These are phyloP conservation scores for Scotopteryx bipunctaria DNA, from an alignment of 2,888 invertebrate genomes.

Conservation along the genomic window DNA sequence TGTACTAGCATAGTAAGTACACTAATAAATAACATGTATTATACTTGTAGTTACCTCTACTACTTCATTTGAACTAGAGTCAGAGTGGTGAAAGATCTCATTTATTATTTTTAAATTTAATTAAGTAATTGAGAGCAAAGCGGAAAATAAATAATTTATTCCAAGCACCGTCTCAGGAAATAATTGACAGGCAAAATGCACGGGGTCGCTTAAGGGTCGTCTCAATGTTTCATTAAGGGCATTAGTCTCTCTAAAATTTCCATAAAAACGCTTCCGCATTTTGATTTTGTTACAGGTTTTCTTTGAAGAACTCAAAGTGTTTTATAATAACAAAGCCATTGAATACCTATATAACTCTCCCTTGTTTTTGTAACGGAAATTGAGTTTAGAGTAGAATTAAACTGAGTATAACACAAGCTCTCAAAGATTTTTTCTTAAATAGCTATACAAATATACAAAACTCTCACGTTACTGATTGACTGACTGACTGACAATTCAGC, in stretches of 20 bases:
- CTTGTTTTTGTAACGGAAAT: background rate
- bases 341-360: background rate
- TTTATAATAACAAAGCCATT: constrained; percentile 11
- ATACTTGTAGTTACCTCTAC: too few relatives aligned
- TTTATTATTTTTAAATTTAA: too few relatives aligned
- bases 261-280: constrained; percentile 36
- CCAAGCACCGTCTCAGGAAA: constrained; percentile 35
- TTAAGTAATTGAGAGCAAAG: too few relatives aligned
- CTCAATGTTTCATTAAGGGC: constrained; percentile 55
- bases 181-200: constrained; percentile 54
- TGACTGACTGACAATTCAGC: too few relatives aligned
- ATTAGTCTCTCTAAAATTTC: constrained; percentile 43
- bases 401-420: too few relatives aligned
- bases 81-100: too few relatives aligned
- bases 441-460: too few relatives aligned
- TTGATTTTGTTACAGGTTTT: constrained; percentile 41
- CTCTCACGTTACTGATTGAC: too few relatives aligned
- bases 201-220: constrained; percentile 42
- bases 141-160: constrained; percentile 36
- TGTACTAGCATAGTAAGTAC: too few relatives aligned
- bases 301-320: constrained; percentile 33
- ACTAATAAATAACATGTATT: too few relatives aligned
- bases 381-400: background rate
- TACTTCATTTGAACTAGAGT: too few relatives aligned
- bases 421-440: too few relatives aligned